Conservation (phyloP, 1,140 invertebrate species). For the Ephestia elutella region DNA sequence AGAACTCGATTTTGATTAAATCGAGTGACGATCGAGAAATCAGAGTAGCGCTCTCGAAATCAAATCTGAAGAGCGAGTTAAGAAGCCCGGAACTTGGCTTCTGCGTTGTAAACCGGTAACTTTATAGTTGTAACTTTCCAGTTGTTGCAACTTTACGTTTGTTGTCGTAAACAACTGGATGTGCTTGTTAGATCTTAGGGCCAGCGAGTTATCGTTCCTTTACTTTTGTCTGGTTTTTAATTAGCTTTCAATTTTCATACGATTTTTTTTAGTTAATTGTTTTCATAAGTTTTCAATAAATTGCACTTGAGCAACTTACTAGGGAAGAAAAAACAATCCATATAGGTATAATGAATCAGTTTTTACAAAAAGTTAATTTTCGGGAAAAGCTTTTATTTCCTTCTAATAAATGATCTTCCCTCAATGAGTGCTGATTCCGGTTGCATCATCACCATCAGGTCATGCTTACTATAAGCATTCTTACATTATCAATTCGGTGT, state of each 20-base stretch:
- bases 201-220: conserved; percentile 11
- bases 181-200: conserved; percentile 29
- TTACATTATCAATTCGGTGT: too few relatives aligned
- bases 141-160: conserved; percentile 18
- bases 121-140: conserved; percentile 25
- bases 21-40: neutral
- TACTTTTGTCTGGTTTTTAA: neutral
- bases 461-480: too few relatives aligned
- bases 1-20: too few relatives aligned
- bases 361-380: too few relatives aligned
- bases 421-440: too few relatives aligned
- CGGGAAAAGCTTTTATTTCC: too few relatives aligned
- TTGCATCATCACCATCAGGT: too few relatives aligned
- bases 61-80: conserved; percentile 24
- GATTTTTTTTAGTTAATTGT: neutral
- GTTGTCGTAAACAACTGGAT: conserved; percentile 22
- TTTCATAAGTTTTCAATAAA: too few relatives aligned
- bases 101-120: conserved; percentile 16
- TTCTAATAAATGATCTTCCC: too few relatives aligned
- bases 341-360: too few relatives aligned
- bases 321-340: too few relatives aligned
- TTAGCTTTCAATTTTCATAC: neutral
- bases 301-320: too few relatives aligned
- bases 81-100: conserved; percentile 23
- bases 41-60: conserved; percentile 10